Evolutionary conservation across 2,888 invertebrate genomes (phyloP).

Genomic region (Trisateles emortualis): DNA sequence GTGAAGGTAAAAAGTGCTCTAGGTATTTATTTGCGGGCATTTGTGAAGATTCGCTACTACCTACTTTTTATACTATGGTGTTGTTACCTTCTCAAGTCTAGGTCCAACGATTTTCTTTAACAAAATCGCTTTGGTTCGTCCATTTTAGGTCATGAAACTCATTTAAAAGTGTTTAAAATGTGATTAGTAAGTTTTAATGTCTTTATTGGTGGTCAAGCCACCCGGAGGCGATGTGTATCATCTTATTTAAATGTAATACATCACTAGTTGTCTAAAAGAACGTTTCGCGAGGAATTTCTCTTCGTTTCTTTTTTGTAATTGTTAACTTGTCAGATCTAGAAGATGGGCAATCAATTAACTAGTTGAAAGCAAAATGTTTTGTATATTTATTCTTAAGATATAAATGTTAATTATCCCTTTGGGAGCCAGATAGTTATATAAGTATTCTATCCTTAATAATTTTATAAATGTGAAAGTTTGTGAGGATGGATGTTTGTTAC

Average conservation of each 20-base stretch:
- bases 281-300: conserved; percentile 4
- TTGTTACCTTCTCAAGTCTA: conserved; percentile 25
- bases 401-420: background rate
- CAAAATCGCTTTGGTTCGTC: conserved; percentile 38
- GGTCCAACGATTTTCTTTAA: conserved; percentile 33
- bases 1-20: too few species aligned
- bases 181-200: conserved; percentile 47
- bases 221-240: conserved; percentile 19
- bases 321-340: background rate
- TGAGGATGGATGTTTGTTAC: too few species aligned
- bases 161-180: conserved; percentile 62
- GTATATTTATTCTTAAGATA: background rate
- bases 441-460: too few species aligned
- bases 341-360: conserved; percentile 3
- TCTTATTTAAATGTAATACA: conserved; percentile 38
- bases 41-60: too few species aligned
- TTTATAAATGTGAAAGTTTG: too few species aligned
- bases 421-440: too few species aligned
- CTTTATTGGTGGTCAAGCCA: conserved; percentile 29
- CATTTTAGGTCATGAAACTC: conserved; percentile 46
- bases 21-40: too few species aligned
- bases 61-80: too few species aligned
- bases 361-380: background rate
- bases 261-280: conserved; percentile 23
- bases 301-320: conserved; percentile 12